Percentiles rank a stretch among this genome's conserved stretches.
Evolutionary conservation across 2,888 invertebrate species (phyloP).

Genomic region (Drosophila fulvimacula): DNA sequence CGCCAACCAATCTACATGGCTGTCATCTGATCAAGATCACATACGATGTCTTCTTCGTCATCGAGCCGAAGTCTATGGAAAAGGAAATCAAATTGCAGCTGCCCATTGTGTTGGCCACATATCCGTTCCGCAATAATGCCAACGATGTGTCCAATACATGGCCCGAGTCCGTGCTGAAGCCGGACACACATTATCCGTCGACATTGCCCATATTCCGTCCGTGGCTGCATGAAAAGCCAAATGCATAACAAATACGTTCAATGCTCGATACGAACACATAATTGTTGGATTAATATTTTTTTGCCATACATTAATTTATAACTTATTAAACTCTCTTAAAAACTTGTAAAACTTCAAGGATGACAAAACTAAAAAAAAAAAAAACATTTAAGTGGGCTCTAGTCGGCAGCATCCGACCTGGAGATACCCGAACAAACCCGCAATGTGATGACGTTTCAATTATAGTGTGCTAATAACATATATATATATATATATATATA

Average conservation of each 20-base stretch:
- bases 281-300: constrained; percentile 54
- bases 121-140: constrained; percentile 90
- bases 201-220: constrained; percentile 96
- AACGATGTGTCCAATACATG: constrained; percentile 86
- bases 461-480: background rate
- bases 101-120: constrained; percentile 96
- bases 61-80: constrained; percentile 95
- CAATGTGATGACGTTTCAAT: constrained; percentile 3
- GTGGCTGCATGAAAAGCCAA: constrained; percentile 90
- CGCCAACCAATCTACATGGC: constrained; percentile 96
- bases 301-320: constrained; percentile 68
- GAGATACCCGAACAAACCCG: background rate
- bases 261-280: constrained; percentile 11
- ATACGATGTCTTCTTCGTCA: constrained; percentile 96
- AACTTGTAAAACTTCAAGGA: constrained; percentile 36
- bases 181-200: constrained; percentile 96
- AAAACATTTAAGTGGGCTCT: background rate
- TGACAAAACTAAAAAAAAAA: constrained; percentile 36
- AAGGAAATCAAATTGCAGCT: constrained; percentile 96
- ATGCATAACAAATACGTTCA: constrained; percentile 50
- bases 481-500: background rate
- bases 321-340: constrained; percentile 56
- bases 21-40: constrained; percentile 97
- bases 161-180: constrained; percentile 88
- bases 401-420: background rate